Evolutionary conservation across 2,888 invertebrate species (phyloP), one percentile per base, ranked within the genome.

Genomic region (Aphrophora alni): DNA sequence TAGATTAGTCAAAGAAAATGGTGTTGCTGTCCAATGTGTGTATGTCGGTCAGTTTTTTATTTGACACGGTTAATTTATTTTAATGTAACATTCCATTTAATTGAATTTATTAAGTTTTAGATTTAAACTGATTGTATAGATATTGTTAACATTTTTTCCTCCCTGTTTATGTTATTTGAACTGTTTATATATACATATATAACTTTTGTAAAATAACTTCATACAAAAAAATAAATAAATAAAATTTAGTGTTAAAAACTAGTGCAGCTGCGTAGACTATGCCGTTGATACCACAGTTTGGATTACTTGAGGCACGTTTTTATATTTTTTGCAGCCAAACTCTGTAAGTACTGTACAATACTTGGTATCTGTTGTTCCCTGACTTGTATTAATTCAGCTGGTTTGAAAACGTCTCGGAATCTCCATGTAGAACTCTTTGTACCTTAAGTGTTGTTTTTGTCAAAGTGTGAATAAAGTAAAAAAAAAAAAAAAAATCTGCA

Each of bases 391-490:
- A 44, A 44, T 44, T 44, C 44, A 44, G 44, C 44, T 44, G 44
- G 44, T 44, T 44, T 44, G 44, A 44, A 44, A 44, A 44, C 17
- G 44, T 44, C 44, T 44, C 44, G 44, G 44, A 44, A 44, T 44
- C 44, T 74, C 77, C 81, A 78, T 74, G 44, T 79, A 78, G 78
- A 74, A 75, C 74, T 81, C 75, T 81, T 81, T 78, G 78, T 78
- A 78, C 78, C 78, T 78, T 78, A 33, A 44, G 81, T 81, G 81
- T 78, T 81, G 81, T 81, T 81, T 51, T 81, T 81, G 81, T 81
- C 81, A 68, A 78, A 78, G 76, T 82, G 79, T 82, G 77, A 72
- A 77, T 70, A 68, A 75, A 80, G 77, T 59, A 51, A 72, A 59
- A 80, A 77, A 73, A 44, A 59, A 81, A 81, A 69, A 76, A 73